Conservation (phyloP, 2,113 vertebrate species). For the Crocuta crocuta region DNA sequence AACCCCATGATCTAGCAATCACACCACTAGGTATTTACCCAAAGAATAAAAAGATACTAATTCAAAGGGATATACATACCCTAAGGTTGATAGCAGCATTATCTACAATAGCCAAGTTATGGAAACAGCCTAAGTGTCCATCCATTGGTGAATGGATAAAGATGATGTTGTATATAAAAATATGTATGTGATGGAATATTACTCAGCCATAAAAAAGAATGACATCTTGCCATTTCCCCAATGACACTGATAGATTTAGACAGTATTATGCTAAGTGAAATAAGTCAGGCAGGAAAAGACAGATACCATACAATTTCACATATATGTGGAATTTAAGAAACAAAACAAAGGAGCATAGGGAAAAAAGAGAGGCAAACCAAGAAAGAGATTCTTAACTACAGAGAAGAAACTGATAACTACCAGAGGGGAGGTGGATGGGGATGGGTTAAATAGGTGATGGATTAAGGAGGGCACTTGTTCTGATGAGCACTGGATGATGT, state of each 20-base stretch:
- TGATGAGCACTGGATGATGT: not conserved
- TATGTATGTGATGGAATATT: not conserved
- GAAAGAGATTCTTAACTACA: not conserved
- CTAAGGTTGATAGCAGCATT: not conserved
- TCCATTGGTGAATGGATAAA: not conserved
- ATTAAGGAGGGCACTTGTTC: not conserved
- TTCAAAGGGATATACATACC: not conserved
- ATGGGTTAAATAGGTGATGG: not conserved
- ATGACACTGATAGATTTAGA: not conserved
- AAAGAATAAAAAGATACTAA: not conserved
- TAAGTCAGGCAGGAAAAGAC: not conserved
- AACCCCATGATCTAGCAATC: not conserved
- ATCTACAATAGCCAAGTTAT: not conserved
- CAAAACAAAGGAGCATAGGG: not conserved
- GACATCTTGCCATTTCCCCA: not conserved
- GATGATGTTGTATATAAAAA: not conserved
- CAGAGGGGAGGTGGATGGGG: not conserved
- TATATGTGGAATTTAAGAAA: not conserved
- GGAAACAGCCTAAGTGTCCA: not conserved
- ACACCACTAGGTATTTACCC: not conserved
- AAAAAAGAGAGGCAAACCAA: not conserved
- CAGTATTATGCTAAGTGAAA: not conserved
- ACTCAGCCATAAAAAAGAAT: not conserved
- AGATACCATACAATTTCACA: not conserved
- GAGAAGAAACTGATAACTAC: not conserved